A percentile compares a stretch with the other conserved stretches of the same genome.
phyloP scores from a whole-genome alignment of 1,140 invertebrate species.

The Micrasema longulum region DNA sequence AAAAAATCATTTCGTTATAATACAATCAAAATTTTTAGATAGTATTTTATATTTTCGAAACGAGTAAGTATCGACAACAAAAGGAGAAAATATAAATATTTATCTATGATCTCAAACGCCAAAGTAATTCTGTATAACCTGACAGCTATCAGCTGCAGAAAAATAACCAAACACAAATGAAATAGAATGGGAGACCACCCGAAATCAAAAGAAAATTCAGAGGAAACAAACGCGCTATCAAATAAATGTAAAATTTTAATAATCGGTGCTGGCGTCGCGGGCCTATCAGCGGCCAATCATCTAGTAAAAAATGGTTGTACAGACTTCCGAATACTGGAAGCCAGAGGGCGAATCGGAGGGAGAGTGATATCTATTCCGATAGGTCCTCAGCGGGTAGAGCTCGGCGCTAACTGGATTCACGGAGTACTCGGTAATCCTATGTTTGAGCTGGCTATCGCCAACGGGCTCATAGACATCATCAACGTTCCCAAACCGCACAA shows the following conservation, averaged over 20 bases:
- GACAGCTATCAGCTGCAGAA: conserved; percentile 46
- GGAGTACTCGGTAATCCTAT: conserved; percentile 88
- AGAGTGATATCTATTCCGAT: conserved; percentile 82
- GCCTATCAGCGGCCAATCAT: conserved; percentile 86
- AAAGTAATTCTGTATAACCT: conserved; percentile 34
- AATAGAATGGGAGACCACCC: conserved; percentile 44
- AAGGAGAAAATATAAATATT: conserved; percentile 12
- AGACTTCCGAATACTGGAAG: conserved; percentile 86
- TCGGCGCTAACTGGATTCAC: conserved; percentile 95
- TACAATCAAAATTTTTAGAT: background rate
- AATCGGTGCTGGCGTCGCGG: conserved; percentile 87
- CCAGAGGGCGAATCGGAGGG: conserved; percentile 82
- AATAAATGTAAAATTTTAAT: conserved; percentile 43
- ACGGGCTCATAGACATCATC: conserved; percentile 85
- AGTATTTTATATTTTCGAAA: background rate
- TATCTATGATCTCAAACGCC: conserved; percentile 36
- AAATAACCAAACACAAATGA: conserved; percentile 47
- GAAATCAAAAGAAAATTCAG: conserved; percentile 84
- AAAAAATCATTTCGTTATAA: background rate
- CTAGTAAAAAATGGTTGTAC: conserved; percentile 83
- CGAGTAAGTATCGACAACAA: too few species aligned
- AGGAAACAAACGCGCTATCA: conserved; percentile 70
- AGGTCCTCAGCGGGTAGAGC: conserved; percentile 79
- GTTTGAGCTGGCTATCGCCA: conserved; percentile 87
- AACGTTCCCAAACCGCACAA: conserved; percentile 86